Conservation (phyloP, 2,888 invertebrate genomes). For the Cheilosia pagana region DNA sequence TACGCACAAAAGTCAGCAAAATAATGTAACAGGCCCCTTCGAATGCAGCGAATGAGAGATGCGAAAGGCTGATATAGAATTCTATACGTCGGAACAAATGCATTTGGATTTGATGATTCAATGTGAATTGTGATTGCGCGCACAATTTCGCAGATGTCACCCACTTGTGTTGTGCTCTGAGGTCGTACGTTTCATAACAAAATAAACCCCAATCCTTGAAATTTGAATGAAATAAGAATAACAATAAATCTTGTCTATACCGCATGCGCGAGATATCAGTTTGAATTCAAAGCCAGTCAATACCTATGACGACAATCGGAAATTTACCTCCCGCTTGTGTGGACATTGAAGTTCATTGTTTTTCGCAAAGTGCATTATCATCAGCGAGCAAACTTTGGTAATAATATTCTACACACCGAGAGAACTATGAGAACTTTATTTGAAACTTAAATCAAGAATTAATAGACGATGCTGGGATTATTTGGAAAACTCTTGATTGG, state of each 20-base stretch:
- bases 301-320: slow-evolving; percentile 35
- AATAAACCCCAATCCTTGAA: slow-evolving; percentile 57
- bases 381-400: slow-evolving; percentile 14
- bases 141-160: slow-evolving; percentile 61
- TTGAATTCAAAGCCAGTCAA: slow-evolving; percentile 8
- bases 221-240: slow-evolving; percentile 70
- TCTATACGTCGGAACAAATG: slow-evolving; percentile 12
- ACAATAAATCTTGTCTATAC: slow-evolving; percentile 52
- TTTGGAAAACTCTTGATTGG: not conserved
- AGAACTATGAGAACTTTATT: no score
- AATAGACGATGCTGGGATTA: no score
- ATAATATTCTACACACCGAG: not conserved
- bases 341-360: slow-evolving; percentile 50
- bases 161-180: slow-evolving; percentile 45
- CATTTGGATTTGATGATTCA: slow-evolving; percentile 37
- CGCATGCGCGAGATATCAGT: slow-evolving; percentile 22
- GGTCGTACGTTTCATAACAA: slow-evolving; percentile 45
- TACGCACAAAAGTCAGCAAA: slow-evolving; percentile 38
- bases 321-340: slow-evolving; percentile 21
- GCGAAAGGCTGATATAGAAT: slow-evolving; percentile 32
- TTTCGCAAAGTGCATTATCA: slow-evolving; percentile 15
- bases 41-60: slow-evolving; percentile 46
- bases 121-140: slow-evolving; percentile 25
- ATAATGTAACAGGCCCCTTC: slow-evolving; percentile 8
- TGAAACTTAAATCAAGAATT: not conserved